These are phyloP conservation scores for Daubentonia madagascariensis DNA, from an alignment of 2,113 vertebrate genomes.

Conservation along the genomic window DNA sequence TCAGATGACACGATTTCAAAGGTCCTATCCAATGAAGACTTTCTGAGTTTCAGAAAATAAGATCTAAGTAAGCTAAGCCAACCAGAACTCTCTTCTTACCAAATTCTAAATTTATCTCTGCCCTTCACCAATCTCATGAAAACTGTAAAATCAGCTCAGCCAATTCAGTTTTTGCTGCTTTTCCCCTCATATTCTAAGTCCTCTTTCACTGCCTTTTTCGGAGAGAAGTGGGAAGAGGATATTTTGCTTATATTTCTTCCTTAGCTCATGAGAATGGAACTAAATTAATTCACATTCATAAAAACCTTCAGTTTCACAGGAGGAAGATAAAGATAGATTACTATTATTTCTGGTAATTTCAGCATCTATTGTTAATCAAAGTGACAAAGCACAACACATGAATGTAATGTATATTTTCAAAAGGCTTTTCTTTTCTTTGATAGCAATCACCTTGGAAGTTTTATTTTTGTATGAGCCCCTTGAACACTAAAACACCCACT, in stretches of 20 bases:
- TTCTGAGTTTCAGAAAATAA: background rate
- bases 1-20: background rate
- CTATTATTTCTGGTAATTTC: conserved; percentile 25
- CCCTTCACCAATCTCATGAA: background rate
- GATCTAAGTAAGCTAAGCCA: background rate
- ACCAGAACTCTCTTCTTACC: background rate
- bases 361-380: background rate
- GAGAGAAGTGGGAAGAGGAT: background rate
- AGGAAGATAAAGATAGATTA: background rate
- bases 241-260: background rate
- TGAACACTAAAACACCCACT: background rate
- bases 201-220: background rate
- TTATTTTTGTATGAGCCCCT: background rate
- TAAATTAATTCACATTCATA: conserved; percentile 25
- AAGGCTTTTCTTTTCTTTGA: conserved; percentile 20
- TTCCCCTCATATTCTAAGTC: background rate
- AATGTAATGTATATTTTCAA: background rate
- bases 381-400: background rate
- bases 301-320: background rate
- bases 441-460: background rate
- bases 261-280: background rate
- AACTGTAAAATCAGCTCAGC: background rate
- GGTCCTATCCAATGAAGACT: background rate
- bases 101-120: background rate
- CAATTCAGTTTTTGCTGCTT: background rate